phyloP scores from a whole-genome alignment of 2,797 vertebrate genomes.

The Urosaurus nigricauda region DNA sequence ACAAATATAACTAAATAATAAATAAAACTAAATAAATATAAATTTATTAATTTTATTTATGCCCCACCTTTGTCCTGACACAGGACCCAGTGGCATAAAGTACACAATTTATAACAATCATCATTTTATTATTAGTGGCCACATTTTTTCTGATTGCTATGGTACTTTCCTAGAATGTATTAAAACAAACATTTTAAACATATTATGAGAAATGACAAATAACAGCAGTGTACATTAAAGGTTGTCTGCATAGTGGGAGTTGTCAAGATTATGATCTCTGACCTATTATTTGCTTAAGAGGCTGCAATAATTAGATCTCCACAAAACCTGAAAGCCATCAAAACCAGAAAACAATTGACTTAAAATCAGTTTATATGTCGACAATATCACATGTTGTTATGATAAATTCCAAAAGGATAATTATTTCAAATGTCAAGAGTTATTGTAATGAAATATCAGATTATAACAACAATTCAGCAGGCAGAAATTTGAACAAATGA shows the following conservation, averaged over 20 bases:
- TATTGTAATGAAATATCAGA: neutral
- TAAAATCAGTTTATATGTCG: neutral
- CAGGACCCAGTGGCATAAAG: too few species aligned
- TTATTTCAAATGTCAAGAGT: constrained; percentile 1
- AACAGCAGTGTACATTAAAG: neutral
- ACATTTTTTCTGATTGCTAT: too few species aligned
- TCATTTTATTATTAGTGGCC: neutral
- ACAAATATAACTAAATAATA: neutral
- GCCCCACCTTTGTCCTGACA: too few species aligned
- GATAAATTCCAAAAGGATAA: neutral
- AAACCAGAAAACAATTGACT: neutral
- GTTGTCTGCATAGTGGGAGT: too few species aligned
- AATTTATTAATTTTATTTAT: too few species aligned
- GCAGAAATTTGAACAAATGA: neutral
- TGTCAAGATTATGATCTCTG: neutral
- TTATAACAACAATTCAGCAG: neutral
- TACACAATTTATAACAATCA: too few species aligned
- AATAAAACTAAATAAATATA: neutral
- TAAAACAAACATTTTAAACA: neutral
- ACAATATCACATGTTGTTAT: neutral
- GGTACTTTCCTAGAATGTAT: neutral
- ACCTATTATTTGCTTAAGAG: neutral
- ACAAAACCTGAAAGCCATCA: neutral
- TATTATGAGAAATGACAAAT: neutral
- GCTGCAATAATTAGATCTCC: neutral